Evolutionary conservation across 30 jellyfish, hydroid and myxozoan species (phyloP), one percentile per base, ranked within the genome.

Genomic region (Cassiopea xamachana): DNA sequence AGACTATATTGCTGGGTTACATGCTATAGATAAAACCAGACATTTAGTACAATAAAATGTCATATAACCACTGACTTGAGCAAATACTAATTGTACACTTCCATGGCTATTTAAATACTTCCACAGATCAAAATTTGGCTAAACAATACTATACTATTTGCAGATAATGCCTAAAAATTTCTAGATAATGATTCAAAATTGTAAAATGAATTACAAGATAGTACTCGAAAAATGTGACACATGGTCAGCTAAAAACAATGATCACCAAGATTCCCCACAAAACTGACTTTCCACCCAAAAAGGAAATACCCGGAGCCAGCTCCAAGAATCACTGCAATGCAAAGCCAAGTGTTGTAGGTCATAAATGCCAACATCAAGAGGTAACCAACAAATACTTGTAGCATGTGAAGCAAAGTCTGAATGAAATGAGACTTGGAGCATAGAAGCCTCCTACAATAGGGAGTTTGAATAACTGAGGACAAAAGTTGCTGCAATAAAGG

Each of bases 221-320:
- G 48, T 69, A 17, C 78, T 69, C 7, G 0, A 14, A 8, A 14
- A 73, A 27, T 73, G 3, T 73, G 51, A 73, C 17, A 10, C 81
- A 10, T 1, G 70, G 46, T 39, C 74, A 69, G 78, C 75, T 87
- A 92, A 44, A 92, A 81, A 73, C 99, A 96, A 83, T 96, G 99
- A 82, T 92, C 98, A 6, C 98, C 95, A 69, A 81, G 67, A 76
- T 87, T 92, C 2, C 73, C 83, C n/a, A 96, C 77, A 39, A 91
- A 62, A 2, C 46, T 90, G 59, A 91, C 75, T 51, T 90, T 81
- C 98, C 97, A 90, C 1, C 98, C 98, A 83, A 96, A 96, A 43
- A 88, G 81, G 68, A 96, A 96, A 77, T 96, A 96, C 14, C 99
- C 99, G 47, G 90, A 78, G 48, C 99, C 99, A 70, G 99, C 94